Base-by-base conservation (phyloP, 2,888 invertebrate genomes). In the Panopea generosa region DNA sequence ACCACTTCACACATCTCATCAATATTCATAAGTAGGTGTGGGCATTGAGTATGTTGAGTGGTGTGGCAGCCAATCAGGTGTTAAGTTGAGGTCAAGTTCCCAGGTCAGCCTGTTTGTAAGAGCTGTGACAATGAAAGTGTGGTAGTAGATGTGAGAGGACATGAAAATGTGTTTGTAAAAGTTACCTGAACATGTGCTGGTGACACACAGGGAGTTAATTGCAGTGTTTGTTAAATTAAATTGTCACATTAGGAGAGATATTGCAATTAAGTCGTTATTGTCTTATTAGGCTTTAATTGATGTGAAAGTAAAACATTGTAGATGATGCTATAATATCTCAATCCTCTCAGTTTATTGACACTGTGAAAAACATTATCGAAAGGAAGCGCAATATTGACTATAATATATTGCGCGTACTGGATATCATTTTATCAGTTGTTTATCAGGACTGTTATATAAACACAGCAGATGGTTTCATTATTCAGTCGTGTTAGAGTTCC, bases 21-120 rank as follows among this genome's bases (percentile, higher is more conserved):
- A 71, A 79, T 79, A 79, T 79, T 67, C 69, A 79, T 71, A 43
- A 75, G 61, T 24, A 47, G 61, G 63, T 43, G 45, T 22, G 50
- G 55, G n/a, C n/a, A n/a, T n/a, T n/a, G n/a, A n/a, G n/a, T n/a
- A n/a, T 43, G 26, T 56, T 24, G 26, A 49, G 33, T 11, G 33
- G 16, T n/a, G 24, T 22, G 18, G 6, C 57, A 76, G 61, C 76
- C 76, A 76, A 76, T 76, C 61, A 70, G 56, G 61, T 29, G 9
- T 24, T n/a, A 14, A 14, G 11, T 38, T 67, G 63, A 74, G 73
- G 77, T 72, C 73, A 74, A 50, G 16, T 18, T 52, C 40, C 70
- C 22, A 73, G 78, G 78, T 78, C 74, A 78, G 14, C 45, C 16
- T 18, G 45, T 20, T 45, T 45, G 45, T 45, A 45, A 45, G 33